Evolutionary conservation across 2,888 invertebrate genomes (phyloP).

Genomic region (Himalopsyche kuldschensis): DNA sequence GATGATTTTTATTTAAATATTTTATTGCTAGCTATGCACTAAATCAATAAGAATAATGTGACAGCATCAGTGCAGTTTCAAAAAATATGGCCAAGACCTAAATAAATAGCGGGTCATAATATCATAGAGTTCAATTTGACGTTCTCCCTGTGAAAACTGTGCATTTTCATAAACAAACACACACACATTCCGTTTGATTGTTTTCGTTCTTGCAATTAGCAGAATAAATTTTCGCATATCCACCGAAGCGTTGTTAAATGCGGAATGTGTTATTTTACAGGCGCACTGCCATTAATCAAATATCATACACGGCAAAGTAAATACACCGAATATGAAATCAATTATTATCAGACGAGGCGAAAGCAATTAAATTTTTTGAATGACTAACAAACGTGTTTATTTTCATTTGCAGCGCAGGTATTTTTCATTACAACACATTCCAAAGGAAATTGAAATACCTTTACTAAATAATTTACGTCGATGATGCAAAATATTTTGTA

Average conservation of each 20-base stretch:
- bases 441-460: background rate
- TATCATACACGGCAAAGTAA: background rate
- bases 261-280: background rate
- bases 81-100: no score
- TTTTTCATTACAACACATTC: background rate
- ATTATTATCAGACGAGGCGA: background rate
- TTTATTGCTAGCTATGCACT: no score
- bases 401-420: background rate
- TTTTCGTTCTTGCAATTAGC: background rate
- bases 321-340: background rate
- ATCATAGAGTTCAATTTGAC: no score
- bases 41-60: no score
- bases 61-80: no score
- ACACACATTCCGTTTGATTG: background rate
- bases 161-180: background rate
- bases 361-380: background rate
- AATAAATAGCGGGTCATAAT: no score
- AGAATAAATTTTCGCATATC: background rate
- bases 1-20: no score
- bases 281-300: background rate
- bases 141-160: no score
- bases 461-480: no score
- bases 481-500: no score
- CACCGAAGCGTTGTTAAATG: background rate
- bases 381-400: background rate